phyloP scores from a whole-genome alignment of 2,888 invertebrate species.

The Iselma pallidipennis region DNA sequence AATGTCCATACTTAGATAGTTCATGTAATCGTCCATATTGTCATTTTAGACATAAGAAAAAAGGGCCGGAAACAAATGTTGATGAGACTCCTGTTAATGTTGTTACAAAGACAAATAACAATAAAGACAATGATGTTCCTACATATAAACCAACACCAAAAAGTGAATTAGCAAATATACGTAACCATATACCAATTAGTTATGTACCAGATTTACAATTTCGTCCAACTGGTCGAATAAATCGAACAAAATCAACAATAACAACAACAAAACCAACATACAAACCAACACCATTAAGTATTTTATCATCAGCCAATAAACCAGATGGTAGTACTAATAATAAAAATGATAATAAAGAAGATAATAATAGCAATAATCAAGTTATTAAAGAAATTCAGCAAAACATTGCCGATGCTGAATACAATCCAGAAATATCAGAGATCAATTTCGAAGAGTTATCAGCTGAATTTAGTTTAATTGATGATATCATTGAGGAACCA shows the following conservation, averaged over 20 bases:
- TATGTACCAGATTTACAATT: slow-evolving; percentile 60
- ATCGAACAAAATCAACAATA: not conserved
- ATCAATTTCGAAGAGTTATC: slow-evolving; percentile 52
- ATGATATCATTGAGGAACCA: slow-evolving; percentile 49
- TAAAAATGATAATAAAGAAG: slow-evolving; percentile 26
- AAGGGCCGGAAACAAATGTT: slow-evolving; percentile 60
- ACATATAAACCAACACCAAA: slow-evolving; percentile 57
- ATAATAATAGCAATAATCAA: slow-evolving; percentile 27
- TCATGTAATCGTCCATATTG: slow-evolving; percentile 89
- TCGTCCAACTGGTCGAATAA: not conserved
- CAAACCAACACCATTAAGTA: slow-evolving; percentile 53
- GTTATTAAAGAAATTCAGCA: slow-evolving; percentile 41
- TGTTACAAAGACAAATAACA: not conserved
- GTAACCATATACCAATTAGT: slow-evolving; percentile 57
- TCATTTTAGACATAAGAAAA: slow-evolving; percentile 85
- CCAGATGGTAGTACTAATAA: slow-evolving; percentile 23
- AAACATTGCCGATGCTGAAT: slow-evolving; percentile 41
- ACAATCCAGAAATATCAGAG: slow-evolving; percentile 43
- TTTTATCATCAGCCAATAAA: slow-evolving; percentile 45
- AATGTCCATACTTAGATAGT: slow-evolving; percentile 84
- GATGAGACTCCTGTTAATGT: slow-evolving; percentile 51
- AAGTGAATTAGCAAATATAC: slow-evolving; percentile 55
- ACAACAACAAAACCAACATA: slow-evolving; percentile 46
- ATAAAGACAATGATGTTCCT: slow-evolving; percentile 40
- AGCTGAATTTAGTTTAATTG: slow-evolving; percentile 54